These are phyloP conservation scores for Coenonympha arcania DNA, from an alignment of 2,888 invertebrate species.

Conservation along the genomic window DNA sequence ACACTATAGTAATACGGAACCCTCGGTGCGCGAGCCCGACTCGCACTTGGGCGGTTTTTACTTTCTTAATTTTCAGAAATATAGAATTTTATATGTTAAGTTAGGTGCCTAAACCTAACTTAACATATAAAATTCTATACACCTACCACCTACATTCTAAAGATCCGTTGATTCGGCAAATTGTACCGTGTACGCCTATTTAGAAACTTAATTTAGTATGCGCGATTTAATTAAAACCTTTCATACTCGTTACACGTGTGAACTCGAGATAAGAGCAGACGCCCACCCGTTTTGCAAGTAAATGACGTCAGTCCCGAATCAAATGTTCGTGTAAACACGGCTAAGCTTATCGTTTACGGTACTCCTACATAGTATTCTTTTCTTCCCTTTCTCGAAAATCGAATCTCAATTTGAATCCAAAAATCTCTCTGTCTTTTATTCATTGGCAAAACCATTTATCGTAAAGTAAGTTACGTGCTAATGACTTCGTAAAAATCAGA, in stretches of 20 bases:
- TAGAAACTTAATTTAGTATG: neutral
- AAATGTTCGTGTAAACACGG: slow-evolving; percentile 41
- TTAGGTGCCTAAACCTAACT: too few relatives aligned
- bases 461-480: slow-evolving; percentile 12
- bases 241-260: neutral
- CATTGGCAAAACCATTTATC: slow-evolving; percentile 6
- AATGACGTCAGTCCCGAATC: slow-evolving; percentile 41
- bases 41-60: too few relatives aligned
- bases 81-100: too few relatives aligned
- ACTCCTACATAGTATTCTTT: slow-evolving; percentile 23
- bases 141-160: too few relatives aligned
- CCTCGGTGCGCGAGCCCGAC: too few relatives aligned
- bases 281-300: slow-evolving; percentile 39
- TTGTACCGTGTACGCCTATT: too few relatives aligned
- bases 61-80: too few relatives aligned
- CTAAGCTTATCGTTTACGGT: slow-evolving; percentile 26
- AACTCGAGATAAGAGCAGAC: slow-evolving; percentile 26
- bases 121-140: too few relatives aligned
- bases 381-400: slow-evolving; percentile 12
- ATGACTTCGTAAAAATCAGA: neutral
- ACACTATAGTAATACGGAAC: too few relatives aligned
- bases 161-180: too few relatives aligned
- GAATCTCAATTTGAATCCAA: slow-evolving; percentile 11
- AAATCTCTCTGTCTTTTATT: slow-evolving; percentile 12
- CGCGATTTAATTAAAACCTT: neutral